Base-by-base conservation (phyloP, 1,140 invertebrate genomes). In the Magallana gigas region DNA sequence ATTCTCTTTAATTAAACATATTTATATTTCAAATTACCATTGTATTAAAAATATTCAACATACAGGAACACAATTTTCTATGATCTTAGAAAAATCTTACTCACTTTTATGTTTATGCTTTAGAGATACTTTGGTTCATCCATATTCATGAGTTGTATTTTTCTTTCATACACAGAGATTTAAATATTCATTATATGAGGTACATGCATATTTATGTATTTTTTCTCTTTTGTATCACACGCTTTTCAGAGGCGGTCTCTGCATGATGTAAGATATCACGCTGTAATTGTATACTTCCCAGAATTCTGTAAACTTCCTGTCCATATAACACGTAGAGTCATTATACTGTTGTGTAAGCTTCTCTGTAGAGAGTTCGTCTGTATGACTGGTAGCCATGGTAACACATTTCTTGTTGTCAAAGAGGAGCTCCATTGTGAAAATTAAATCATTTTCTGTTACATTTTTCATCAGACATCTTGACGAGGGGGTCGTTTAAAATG, bases 331-430 rank as follows among this genome's bases (percentile, higher is more conserved):
- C 36, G 68, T 71, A 71, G 68, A 71, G 7, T 29, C 36, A 71
- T 71, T 29, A 62, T 62, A 62, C n/a, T 62, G 59, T 62, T 62
- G 59, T 62, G 12, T 71, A 71, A 8, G 68, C 68, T 71, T 71
- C 68, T 71, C 68, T 71, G 68, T 71, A 71, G 68, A 71, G 68
- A 71, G 23, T n/a, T n/a, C n/a, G n/a, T n/a, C n/a, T n/a, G n/a
- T n/a, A n/a, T n/a, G n/a, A n/a, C n/a, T n/a, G n/a, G n/a, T n/a
- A n/a, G n/a, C n/a, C n/a, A n/a, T n/a, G n/a, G n/a, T n/a, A n/a
- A n/a, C n/a, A n/a, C n/a, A n/a, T n/a, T n/a, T n/a, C n/a, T n/a
- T n/a, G n/a, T n/a, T n/a, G n/a, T n/a, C n/a, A n/a, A n/a, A n/a
- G n/a, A n/a, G n/a, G n/a, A n/a, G n/a, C n/a, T n/a, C n/a, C n/a